Conservation (phyloP, 2,797 vertebrate genomes). For the Falco naumanni region DNA sequence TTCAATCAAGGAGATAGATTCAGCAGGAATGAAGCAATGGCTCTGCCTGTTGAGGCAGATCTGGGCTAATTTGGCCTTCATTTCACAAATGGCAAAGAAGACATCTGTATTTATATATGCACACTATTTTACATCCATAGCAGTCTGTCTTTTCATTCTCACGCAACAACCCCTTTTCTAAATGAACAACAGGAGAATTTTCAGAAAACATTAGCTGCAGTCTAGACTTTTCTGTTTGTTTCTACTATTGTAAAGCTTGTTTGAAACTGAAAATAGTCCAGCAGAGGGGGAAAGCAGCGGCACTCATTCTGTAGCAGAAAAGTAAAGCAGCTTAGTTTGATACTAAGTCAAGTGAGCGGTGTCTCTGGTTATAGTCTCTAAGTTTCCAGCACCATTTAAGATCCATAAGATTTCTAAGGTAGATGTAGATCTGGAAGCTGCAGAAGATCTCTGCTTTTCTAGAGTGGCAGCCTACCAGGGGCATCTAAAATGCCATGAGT, state of each 20-base stretch:
- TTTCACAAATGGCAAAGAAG: constrained; percentile 38
- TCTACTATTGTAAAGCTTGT: background rate
- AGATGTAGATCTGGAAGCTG: background rate
- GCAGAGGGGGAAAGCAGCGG: background rate
- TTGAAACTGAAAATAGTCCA: background rate
- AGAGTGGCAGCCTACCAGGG: background rate
- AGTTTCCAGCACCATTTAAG: background rate
- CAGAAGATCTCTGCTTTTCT: background rate
- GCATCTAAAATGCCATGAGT: background rate
- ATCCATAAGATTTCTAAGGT: background rate
- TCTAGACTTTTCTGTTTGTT: background rate
- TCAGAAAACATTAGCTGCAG: constrained; percentile 9
- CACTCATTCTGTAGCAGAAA: background rate
- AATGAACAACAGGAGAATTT: constrained; percentile 24
- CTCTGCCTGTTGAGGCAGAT: background rate
- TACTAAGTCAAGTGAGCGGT: background rate
- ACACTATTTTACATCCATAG: background rate
- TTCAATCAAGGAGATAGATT: background rate
- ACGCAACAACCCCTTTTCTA: constrained; percentile 8
- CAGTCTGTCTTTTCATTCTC: constrained; percentile 23
- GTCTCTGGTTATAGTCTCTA: background rate
- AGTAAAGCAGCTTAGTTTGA: background rate
- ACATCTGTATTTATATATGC: constrained; percentile 42
- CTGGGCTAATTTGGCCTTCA: constrained; percentile 6
- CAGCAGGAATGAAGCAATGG: background rate